Conservation (phyloP, 2,888 invertebrate genomes). For the Hyposoter didymator region DNA sequence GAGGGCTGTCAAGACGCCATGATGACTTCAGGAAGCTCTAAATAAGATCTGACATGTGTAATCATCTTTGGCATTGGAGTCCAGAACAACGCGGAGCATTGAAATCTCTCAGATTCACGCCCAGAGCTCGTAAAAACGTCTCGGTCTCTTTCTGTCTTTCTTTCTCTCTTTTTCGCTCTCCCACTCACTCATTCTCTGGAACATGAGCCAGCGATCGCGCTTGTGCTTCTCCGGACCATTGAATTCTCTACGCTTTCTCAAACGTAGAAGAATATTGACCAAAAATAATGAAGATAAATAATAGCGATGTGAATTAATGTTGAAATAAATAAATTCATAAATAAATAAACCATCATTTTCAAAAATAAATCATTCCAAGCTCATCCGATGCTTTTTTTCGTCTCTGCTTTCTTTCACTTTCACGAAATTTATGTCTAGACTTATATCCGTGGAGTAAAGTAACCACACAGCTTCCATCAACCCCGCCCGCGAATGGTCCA, state of each 20-base stretch:
- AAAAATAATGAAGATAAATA: neutral
- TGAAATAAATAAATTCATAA: neutral
- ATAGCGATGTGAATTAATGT: neutral
- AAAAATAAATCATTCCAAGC: neutral
- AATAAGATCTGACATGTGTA: conserved; percentile 2
- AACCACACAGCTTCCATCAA: conserved; percentile 20
- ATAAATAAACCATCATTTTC: neutral
- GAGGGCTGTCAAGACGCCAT: neutral
- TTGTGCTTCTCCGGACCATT: conserved; percentile 6
- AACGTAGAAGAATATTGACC: neutral
- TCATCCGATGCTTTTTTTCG: neutral
- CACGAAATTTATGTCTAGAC: conserved; percentile 7
- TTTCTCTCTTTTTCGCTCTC: neutral
- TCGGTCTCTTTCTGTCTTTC: neutral
- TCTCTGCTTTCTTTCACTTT: conserved; percentile 39
- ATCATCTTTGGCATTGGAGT: conserved; percentile 1
- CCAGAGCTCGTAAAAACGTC: neutral
- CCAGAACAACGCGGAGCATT: neutral
- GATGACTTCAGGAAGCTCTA: neutral
- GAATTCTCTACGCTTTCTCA: neutral
- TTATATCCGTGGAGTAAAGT: neutral
- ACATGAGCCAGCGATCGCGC: conserved; percentile 2
- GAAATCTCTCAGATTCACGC: conserved; percentile 25
- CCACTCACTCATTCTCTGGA: neutral
- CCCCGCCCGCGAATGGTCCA: conserved; percentile 32